Percentiles rank a stretch among this genome's conserved stretches.
These are phyloP conservation scores for Drosophila subsilvestris DNA, from an alignment of 2,888 invertebrate genomes.

Conservation along the genomic window DNA sequence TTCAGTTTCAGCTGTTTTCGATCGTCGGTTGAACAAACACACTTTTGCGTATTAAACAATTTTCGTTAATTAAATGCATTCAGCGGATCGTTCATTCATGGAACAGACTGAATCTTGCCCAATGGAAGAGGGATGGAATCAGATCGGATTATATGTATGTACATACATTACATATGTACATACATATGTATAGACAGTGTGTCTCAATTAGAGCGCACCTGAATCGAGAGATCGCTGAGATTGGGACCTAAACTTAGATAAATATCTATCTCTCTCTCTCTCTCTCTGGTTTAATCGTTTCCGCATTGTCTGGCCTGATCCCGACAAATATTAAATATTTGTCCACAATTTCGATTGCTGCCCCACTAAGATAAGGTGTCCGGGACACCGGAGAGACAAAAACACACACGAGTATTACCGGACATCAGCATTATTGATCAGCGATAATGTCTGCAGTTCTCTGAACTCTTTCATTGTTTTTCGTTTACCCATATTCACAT, in stretches of 20 bases:
- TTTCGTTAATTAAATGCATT: conserved; percentile 66
- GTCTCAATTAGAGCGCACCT: conserved; percentile 53
- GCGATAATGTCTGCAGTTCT: conserved; percentile 29
- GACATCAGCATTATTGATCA: neutral
- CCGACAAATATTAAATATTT: conserved; percentile 12
- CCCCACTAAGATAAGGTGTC: conserved; percentile 26
- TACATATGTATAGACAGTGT: conserved; percentile 41
- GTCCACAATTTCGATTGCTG: conserved; percentile 33
- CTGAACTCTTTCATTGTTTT: conserved; percentile 7
- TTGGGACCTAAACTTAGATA: conserved; percentile 15
- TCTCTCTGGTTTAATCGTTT: conserved; percentile 11
- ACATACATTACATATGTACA: conserved; percentile 1
- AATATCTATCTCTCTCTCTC: neutral
- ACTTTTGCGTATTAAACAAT: conserved; percentile 52
- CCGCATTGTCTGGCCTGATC: neutral
- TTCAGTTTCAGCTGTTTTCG: conserved; percentile 21
- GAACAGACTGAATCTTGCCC: conserved; percentile 25
- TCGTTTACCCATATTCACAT: conserved; percentile 9
- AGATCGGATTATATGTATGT: conserved; percentile 21
- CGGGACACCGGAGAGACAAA: conserved; percentile 9
- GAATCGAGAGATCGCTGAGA: conserved; percentile 49
- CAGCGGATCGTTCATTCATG: conserved; percentile 31
- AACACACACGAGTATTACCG: conserved; percentile 16
- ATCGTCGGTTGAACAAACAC: conserved; percentile 42
- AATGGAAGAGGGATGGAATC: neutral